Base-by-base conservation (phyloP, 2,113 vertebrate genomes). In the Perca flavescens region DNA sequence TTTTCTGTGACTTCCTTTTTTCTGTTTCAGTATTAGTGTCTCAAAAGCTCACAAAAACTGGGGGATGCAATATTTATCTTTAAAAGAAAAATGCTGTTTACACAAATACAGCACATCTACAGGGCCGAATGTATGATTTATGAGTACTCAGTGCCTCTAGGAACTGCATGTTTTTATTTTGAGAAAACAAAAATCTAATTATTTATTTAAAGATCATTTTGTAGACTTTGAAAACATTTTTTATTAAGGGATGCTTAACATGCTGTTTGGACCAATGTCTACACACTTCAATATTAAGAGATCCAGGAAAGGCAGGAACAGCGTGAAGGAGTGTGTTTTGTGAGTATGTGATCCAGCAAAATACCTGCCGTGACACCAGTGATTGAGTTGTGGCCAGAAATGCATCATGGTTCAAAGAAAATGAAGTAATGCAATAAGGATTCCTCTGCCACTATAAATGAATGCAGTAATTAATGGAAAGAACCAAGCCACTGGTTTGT, bases 21-120 rank as follows among this genome's bases (percentile, higher is more conserved):
- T 67, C n/a, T 6, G 50, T 67, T 80, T 77, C 58, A 64, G 6
- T 10, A 47, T 73, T 56, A 17, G 46, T 31, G 28, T 80, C n/a
- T 62, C 3, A 31, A 28, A 57, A 16, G 9, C 53, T 56, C 25
- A 22, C 31, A 53, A 12, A 74, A 53, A 63, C 46, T n/a, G 40
- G 47, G 14, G 31, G 31, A 36, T 25, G 63, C 14, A 52, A 12
- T 36, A 46, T 28, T 69, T 40, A 12, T 7, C 19, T 25, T 49
- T 3, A 50, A 11, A 22, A 31, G 2, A 72, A 4, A 6, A 17
- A 22, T 0, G 1, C 25, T 64, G 14, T 36, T 15, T 61, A 36
- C 28, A 60, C 19, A 69, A 6, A 40, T 22, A 25, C 1, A 25
- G 3, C 50, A 67, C 9, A 47, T 36, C 11, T 12, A 16, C 7